phyloP scores from a whole-genome alignment of 2,113 vertebrate species.

The Chamaetylas fuelleborni region DNA sequence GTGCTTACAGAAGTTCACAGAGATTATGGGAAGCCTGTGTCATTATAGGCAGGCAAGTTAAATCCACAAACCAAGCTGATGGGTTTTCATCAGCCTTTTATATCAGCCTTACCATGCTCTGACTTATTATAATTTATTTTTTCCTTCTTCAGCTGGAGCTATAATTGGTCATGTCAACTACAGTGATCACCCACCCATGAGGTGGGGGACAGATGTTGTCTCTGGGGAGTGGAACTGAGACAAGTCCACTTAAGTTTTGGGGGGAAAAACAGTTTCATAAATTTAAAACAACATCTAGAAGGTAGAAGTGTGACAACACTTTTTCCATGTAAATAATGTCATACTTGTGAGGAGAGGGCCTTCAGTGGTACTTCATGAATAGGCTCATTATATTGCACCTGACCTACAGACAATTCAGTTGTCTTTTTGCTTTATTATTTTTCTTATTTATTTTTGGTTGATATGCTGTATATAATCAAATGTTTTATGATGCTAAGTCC shows the following conservation, averaged over 20 bases:
- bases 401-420: constrained; percentile 62
- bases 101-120: constrained; percentile 42
- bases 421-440: constrained; percentile 38
- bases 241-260: not conserved
- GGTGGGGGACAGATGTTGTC: not conserved
- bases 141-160: constrained; percentile 31
- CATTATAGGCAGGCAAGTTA: not conserved
- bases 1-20: not conserved
- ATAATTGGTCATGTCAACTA: not conserved
- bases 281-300: constrained; percentile 52
- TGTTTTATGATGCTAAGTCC: constrained; percentile 65
- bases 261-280: constrained; percentile 34
- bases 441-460: constrained; percentile 30
- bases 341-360: constrained; percentile 55
- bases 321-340: constrained; percentile 74
- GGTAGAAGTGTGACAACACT: constrained; percentile 47
- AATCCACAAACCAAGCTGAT: not conserved
- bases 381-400: constrained; percentile 68
- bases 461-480: constrained; percentile 51
- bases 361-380: constrained; percentile 61
- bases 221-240: constrained; percentile 45
- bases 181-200: not conserved
- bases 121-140: constrained; percentile 62
- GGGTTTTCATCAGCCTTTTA: constrained; percentile 24
- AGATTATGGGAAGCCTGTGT: not conserved